Evolutionary conservation across 1,140 invertebrate genomes (phyloP).

Genomic region (Acromyrmex charruanus): DNA sequence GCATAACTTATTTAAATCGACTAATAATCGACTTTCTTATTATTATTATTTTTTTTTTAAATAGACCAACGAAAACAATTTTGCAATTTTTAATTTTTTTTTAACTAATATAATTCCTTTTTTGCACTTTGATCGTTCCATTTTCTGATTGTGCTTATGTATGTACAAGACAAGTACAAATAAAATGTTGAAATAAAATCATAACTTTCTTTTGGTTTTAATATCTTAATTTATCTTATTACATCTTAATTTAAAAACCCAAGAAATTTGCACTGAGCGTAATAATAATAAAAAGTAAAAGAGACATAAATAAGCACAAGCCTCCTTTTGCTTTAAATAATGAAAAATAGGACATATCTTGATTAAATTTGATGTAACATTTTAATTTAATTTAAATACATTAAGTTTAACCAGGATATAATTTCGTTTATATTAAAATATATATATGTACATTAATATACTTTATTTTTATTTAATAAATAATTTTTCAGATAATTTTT

Average conservation of each 20-base stretch:
- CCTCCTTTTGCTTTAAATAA: not conserved
- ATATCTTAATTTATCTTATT: not conserved
- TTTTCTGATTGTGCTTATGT: not conserved
- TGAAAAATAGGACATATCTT: not conserved
- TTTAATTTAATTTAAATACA: constrained; percentile 2
- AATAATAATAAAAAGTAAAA: constrained; percentile 6
- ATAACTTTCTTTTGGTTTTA: not conserved
- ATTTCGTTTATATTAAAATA: no score
- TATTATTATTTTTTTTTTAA: not conserved
- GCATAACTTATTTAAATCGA: constrained; percentile 9
- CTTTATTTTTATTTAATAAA: no score
- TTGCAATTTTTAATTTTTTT: not conserved
- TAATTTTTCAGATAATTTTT: not conserved
- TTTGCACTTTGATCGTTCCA: not conserved
- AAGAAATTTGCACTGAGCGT: not conserved
- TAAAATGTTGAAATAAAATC: not conserved
- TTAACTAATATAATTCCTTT: not conserved
- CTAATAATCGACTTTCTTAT: not conserved
- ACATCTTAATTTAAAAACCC: constrained; percentile 1
- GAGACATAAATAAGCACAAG: not conserved
- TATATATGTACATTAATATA: no score
- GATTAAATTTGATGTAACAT: constrained; percentile 1
- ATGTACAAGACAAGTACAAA: not conserved
- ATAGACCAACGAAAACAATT: not conserved
- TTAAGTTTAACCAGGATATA: no score